Base-by-base conservation (phyloP, 2,888 invertebrate species). In the Pegoplata infirma region DNA sequence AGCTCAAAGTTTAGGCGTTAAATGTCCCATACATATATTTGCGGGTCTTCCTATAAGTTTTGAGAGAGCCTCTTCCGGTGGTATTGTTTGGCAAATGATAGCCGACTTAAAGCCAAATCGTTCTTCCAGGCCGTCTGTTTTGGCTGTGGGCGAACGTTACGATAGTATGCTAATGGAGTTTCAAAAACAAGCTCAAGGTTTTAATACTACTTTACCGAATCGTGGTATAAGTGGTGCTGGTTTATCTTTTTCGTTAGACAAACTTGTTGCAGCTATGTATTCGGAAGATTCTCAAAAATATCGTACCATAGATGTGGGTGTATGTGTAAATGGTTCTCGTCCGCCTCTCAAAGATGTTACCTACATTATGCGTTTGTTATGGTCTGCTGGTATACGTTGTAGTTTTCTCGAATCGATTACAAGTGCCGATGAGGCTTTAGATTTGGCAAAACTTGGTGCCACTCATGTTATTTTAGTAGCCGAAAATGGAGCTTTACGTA, bases 121-220 rank as follows among this genome's bases (percentile, higher is more conserved):
- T n/a, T 82, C 84, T 1, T 82, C 84, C 0, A 92, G 90, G 80
- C 92, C 90, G 83, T 95, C 92, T 81, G 93, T 97, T 0, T 91
- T 98, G 49, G 97, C 97, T 0, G 94, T 93, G 6, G 98, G 98
- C 0, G 97, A 98, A 44, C 92, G 97, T 82, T 98, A 98, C 84
- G 97, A 98, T 88, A 92, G 92, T 8, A 91, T 98, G 90, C 92
- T 98, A 12, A 90, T 92, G 64, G 92, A 93, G 63, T 94, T 94
- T 84, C 92, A 94, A 80, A 89, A 89, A 77, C 88, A 89, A 68
- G 89, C 88, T 1, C 89, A 89, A 76, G 87, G 88, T 23, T 87
- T 85, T 32, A 89, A 89, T 77, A 82, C 86, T 1, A 85, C 84
- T 1, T 80, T 88, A 51, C 85, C 88, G 1, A 84, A 82, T 63